Percentiles rank a stretch among this genome's conserved stretches.
These are phyloP conservation scores for Drosophila rhopaloa DNA, from an alignment of 1,140 invertebrate genomes.

Conservation along the genomic window DNA sequence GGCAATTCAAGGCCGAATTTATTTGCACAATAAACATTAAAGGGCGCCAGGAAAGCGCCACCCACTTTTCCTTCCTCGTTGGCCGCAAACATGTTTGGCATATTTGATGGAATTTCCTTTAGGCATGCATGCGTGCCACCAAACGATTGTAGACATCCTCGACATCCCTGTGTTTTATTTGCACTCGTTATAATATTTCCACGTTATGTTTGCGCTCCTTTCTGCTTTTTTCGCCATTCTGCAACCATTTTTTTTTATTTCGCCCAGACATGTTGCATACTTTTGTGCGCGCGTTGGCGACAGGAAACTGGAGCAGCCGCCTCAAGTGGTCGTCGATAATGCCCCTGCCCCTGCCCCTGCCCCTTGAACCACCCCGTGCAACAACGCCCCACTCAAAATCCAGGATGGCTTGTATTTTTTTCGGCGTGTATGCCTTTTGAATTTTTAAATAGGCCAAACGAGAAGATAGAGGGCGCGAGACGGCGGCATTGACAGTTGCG, in stretches of 20 bases:
- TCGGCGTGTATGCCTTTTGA: slow-evolving; percentile 73
- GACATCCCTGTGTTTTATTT: slow-evolving; percentile 65
- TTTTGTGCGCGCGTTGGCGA: slow-evolving; percentile 45
- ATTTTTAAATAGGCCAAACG: slow-evolving; percentile 70
- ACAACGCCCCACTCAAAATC: not conserved
- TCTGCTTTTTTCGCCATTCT: slow-evolving; percentile 10
- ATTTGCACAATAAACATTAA: slow-evolving; percentile 59
- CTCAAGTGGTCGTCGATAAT: slow-evolving; percentile 67
- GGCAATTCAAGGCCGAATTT: slow-evolving; percentile 55
- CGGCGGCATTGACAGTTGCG: slow-evolving; percentile 44
- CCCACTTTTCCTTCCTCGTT: not conserved
- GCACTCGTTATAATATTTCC: slow-evolving; percentile 72
- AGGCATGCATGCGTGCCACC: slow-evolving; percentile 65
- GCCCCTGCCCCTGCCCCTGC: not conserved
- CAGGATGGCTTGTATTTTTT: slow-evolving; percentile 24
- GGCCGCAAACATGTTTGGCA: slow-evolving; percentile 74
- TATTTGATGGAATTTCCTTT: slow-evolving; percentile 81
- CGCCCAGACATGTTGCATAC: slow-evolving; percentile 72
- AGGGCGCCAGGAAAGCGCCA: slow-evolving; percentile 16
- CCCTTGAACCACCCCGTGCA: slow-evolving; percentile 8
- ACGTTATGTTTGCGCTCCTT: slow-evolving; percentile 27
- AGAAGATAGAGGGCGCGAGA: slow-evolving; percentile 20
- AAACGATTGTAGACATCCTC: slow-evolving; percentile 46
- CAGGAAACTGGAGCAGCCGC: slow-evolving; percentile 68
- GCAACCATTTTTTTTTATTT: not conserved